These are phyloP conservation scores for Caloenas nicobarica DNA, from an alignment of 2,113 vertebrate species.

Conservation along the genomic window DNA sequence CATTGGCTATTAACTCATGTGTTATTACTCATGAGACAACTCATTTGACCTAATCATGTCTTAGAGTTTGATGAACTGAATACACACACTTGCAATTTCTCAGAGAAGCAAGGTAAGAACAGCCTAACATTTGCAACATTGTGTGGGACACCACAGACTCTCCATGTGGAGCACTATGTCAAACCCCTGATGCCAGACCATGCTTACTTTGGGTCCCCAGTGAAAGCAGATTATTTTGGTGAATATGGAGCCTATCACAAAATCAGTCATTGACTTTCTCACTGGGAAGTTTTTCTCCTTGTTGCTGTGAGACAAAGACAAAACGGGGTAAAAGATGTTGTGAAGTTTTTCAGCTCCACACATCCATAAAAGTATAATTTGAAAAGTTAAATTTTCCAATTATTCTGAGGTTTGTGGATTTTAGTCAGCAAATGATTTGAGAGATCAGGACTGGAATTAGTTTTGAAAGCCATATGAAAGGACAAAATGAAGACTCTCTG, in stretches of 20 bases:
- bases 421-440: not conserved
- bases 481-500: not conserved
- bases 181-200: not conserved
- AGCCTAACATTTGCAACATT: not conserved
- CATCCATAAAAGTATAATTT: not conserved
- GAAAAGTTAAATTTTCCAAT: not conserved
- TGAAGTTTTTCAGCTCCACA: not conserved
- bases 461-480: constrained; percentile 19
- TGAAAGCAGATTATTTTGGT: not conserved
- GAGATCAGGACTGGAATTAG: not conserved
- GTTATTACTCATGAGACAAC: not conserved
- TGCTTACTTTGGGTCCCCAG: not conserved
- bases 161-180: not conserved
- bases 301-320: not conserved
- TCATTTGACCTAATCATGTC: not conserved
- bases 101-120: not conserved
- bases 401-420: not conserved
- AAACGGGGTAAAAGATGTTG: not conserved
- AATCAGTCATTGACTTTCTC: not conserved
- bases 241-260: not conserved
- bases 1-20: not conserved
- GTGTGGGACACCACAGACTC: not conserved
- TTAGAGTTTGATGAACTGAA: not conserved
- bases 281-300: not conserved
- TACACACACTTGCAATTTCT: not conserved